These are phyloP conservation scores for Acanthosepion esculentum DNA, from an alignment of 2,888 invertebrate species.

Conservation along the genomic window DNA sequence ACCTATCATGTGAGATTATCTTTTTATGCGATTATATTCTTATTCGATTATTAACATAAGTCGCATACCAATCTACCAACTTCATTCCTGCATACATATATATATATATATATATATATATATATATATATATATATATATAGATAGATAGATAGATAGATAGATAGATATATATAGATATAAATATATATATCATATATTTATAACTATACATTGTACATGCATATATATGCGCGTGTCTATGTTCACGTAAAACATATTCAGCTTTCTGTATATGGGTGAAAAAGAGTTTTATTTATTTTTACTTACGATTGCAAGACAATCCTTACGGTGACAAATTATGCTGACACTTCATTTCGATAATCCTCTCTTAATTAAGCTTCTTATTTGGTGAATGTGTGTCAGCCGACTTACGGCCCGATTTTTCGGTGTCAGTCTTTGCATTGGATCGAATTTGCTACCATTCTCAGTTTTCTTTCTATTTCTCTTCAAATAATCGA, in stretches of 20 bases:
- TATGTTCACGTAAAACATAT: background rate
- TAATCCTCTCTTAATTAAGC: background rate
- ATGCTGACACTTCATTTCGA: slow-evolving; percentile 2
- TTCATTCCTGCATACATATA: background rate
- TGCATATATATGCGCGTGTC: background rate
- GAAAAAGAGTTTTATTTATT: background rate
- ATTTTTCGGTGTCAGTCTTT: background rate
- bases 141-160: too few relatives aligned
- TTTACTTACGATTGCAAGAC: background rate
- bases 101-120: background rate
- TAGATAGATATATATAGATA: background rate
- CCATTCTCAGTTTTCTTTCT: too few relatives aligned
- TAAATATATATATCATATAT: background rate
- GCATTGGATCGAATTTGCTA: background rate
- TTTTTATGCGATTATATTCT: slow-evolving; percentile 33
- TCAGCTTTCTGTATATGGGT: background rate
- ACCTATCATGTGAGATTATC: background rate
- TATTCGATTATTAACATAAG: background rate
- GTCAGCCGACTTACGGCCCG: background rate
- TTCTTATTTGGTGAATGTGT: background rate
- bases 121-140: background rate
- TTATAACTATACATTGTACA: background rate
- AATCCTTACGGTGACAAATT: slow-evolving; percentile 7
- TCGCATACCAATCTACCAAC: background rate
- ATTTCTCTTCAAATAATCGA: too few relatives aligned